Conservation (phyloP, 30 jellyfish, hydroid and myxozoan species). For the Hydractinia symbiolongicarpus region DNA sequence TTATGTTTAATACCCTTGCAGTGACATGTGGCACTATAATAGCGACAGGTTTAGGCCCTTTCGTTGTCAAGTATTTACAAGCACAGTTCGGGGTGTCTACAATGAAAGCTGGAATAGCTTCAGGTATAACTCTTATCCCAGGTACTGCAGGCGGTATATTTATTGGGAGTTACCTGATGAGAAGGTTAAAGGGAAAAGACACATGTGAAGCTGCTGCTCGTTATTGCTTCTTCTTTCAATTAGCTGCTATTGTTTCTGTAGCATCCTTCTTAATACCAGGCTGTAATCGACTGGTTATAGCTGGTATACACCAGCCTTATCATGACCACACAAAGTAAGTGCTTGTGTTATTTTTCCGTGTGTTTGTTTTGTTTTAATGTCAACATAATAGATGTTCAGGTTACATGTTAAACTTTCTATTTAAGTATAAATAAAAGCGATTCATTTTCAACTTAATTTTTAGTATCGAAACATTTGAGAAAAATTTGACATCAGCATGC, state of each 20-base stretch:
- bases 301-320: conserved; percentile 79
- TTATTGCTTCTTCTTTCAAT: conserved; percentile 85
- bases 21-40: conserved; percentile 70
- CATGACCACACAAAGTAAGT: conserved; percentile 16
- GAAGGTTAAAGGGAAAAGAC: conserved; percentile 58
- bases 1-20: conserved; percentile 86
- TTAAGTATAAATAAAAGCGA: too few relatives aligned
- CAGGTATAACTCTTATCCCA: conserved; percentile 88
- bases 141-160: conserved; percentile 98
- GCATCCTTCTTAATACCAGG: conserved; percentile 90
- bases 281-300: conserved; percentile 79
- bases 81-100: conserved; percentile 94
- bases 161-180: conserved; percentile 84
- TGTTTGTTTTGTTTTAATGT: too few relatives aligned
- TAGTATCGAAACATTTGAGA: not conserved
- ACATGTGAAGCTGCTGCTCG: conserved; percentile 88
- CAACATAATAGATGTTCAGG: too few relatives aligned
- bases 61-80: conserved; percentile 85
- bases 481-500: conserved; percentile 73
- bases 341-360: too few relatives aligned
- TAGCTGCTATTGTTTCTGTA: conserved; percentile 76
- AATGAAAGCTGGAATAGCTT: conserved; percentile 90
- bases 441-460: not conserved
- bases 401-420: too few relatives aligned
- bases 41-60: conserved; percentile 98